These are phyloP conservation scores for Emmelina monodactyla DNA, from an alignment of 2,888 invertebrate species.

Conservation along the genomic window DNA sequence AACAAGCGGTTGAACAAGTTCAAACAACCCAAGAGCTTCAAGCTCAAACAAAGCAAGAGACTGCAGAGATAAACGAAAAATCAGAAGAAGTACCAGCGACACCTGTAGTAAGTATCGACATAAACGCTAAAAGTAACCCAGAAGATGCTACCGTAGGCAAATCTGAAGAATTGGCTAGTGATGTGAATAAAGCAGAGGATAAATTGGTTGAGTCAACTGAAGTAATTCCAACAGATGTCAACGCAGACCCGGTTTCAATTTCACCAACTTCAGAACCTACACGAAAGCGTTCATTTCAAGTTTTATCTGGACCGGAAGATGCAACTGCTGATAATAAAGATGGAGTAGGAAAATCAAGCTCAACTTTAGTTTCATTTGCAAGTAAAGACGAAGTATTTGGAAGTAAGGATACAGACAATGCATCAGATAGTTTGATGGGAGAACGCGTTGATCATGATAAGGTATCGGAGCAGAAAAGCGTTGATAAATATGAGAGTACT, in stretches of 20 bases:
- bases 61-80: slow-evolving; percentile 18
- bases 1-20: slow-evolving; percentile 14
- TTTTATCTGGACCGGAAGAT: slow-evolving; percentile 47
- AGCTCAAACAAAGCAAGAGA: not conserved
- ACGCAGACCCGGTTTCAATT: slow-evolving; percentile 14
- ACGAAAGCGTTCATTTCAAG: slow-evolving; percentile 51
- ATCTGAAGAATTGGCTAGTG: not conserved
- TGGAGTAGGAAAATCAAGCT: slow-evolving; percentile 34
- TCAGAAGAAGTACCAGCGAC: slow-evolving; percentile 7
- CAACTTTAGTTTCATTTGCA: slow-evolving; percentile 47
- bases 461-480: slow-evolving; percentile 24
- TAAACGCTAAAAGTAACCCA: not conserved
- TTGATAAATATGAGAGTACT: slow-evolving; percentile 26
- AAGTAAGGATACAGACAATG: slow-evolving; percentile 34
- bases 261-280: slow-evolving; percentile 30
- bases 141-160: not conserved
- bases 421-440: slow-evolving; percentile 41
- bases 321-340: slow-evolving; percentile 35
- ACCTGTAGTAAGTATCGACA: no score
- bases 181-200: not conserved
- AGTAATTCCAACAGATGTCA: slow-evolving; percentile 16
- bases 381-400: slow-evolving; percentile 47
- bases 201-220: not conserved
- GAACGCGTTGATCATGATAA: slow-evolving; percentile 34
- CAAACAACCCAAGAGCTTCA: slow-evolving; percentile 14